Base-by-base conservation (phyloP, 2,113 vertebrate genomes). In the Pavo muticus region DNA sequence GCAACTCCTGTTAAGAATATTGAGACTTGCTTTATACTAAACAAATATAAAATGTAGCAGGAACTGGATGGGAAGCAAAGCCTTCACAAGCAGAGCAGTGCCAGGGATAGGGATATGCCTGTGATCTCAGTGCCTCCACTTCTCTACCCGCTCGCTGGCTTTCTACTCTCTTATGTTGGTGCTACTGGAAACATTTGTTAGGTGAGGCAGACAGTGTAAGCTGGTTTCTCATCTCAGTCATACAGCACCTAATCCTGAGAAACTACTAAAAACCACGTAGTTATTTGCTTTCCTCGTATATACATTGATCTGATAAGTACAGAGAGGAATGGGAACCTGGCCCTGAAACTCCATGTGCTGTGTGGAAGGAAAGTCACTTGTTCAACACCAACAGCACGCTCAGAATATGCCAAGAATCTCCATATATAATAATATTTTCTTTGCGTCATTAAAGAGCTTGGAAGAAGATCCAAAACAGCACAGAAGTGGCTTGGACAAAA, bases 341-440 rank as follows among this genome's bases (percentile, higher is more conserved):
- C 72, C 60, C 68, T 91, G 82, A 86, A 86, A 67, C 18, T 74
- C 57, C 39, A 68, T 45, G n/a, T 57, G 71, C 10, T 20, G 9
- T 37, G 50, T 64, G 65, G 47, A 83, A 93, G 54, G 59, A 59
- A 83, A 91, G 45, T 86, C 72, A 71, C 47, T 94, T 20, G 7
- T 35, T 94, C 65, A 72, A 54, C 52, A 78, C 47, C 47, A 57
- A 56, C 30, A 81, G 64, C 52, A 63, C 14, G 65, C 25, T 52
- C 10, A 23, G 16, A 70, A 73, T 80, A 47, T 44, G 93, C 93
- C 90, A 97, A 96, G 83, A 97, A 90, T 86, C 79, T 88, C 93
- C 92, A 83, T n/a, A 81, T 57, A 95, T 88, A 93, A 93, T 68
- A 95, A 88, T 81, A 90, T 94, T 95, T 95, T 90, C 71, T 94